These are phyloP conservation scores for Carlito syrichta DNA, from an alignment of 2,113 vertebrate species.

Conservation along the genomic window DNA sequence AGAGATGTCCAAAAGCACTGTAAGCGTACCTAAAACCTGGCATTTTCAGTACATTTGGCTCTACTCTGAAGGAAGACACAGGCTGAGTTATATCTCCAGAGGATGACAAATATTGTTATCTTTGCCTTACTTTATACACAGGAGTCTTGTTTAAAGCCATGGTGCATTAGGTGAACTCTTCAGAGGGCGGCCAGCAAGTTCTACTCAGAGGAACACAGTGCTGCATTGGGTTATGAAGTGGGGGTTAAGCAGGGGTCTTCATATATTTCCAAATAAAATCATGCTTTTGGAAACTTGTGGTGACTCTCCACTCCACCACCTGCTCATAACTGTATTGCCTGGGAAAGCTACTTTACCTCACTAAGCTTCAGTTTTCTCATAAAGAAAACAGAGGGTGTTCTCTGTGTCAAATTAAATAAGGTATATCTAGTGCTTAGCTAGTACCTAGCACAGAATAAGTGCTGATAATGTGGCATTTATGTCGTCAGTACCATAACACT, in stretches of 20 bases:
- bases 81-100: slow-evolving; percentile 5
- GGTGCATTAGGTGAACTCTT: neutral
- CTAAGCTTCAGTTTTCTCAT: slow-evolving; percentile 16
- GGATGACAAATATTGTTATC: slow-evolving; percentile 52
- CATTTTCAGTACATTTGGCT: slow-evolving; percentile 47
- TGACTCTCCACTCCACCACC: neutral
- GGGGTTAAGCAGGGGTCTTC: neutral
- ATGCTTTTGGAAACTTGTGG: neutral
- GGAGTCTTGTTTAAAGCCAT: slow-evolving; percentile 40
- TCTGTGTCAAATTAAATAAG: neutral
- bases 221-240: neutral
- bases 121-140: slow-evolving; percentile 24
- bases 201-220: neutral
- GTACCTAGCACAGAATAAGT: neutral
- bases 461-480: slow-evolving; percentile 15
- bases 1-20: slow-evolving; percentile 38
- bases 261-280: neutral
- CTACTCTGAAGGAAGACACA: neutral
- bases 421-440: neutral
- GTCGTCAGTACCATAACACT: neutral
- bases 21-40: slow-evolving; percentile 33
- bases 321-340: neutral
- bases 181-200: neutral
- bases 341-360: neutral
- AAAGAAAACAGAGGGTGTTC: slow-evolving; percentile 5